phyloP scores from a whole-genome alignment of 2,888 invertebrate genomes.

The Tipula lateralis region DNA sequence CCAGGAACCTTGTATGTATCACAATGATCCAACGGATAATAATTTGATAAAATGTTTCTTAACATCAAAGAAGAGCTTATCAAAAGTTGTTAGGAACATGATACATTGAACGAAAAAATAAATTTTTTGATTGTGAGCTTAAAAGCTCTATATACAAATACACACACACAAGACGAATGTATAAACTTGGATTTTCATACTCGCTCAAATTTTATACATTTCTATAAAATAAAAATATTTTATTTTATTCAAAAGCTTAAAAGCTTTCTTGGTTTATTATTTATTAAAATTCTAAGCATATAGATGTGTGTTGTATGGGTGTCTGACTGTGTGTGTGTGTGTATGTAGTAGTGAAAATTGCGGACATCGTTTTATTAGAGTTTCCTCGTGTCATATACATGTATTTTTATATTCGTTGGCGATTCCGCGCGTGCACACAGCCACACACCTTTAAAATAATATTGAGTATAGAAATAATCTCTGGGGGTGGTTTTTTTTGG shows the following conservation, averaged over 20 bases:
- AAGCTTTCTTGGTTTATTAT: not conserved
- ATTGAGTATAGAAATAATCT: not conserved
- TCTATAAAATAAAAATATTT: not conserved
- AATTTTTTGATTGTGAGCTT: not conserved
- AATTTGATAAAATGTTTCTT: not conserved
- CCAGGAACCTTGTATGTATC: no score
- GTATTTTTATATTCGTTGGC: no score
- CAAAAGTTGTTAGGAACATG: not conserved
- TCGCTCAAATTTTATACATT: not conserved
- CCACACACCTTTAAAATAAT: not conserved
- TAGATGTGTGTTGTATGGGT: not conserved
- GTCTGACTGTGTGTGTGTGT: not conserved
- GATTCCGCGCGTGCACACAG: not conserved
- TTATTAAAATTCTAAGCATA: constrained; percentile 14
- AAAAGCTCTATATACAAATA: not conserved
- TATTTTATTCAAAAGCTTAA: not conserved
- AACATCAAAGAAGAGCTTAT: not conserved
- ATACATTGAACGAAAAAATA: not conserved
- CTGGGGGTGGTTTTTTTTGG: not conserved
- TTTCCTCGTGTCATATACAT: not conserved
- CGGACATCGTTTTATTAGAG: not conserved
- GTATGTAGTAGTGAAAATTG: not conserved
- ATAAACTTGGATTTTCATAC: no score
- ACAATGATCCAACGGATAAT: not conserved
- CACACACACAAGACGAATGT: not conserved